phyloP scores from a whole-genome alignment of 2,888 invertebrate genomes.

The Linyphia triangularis region DNA sequence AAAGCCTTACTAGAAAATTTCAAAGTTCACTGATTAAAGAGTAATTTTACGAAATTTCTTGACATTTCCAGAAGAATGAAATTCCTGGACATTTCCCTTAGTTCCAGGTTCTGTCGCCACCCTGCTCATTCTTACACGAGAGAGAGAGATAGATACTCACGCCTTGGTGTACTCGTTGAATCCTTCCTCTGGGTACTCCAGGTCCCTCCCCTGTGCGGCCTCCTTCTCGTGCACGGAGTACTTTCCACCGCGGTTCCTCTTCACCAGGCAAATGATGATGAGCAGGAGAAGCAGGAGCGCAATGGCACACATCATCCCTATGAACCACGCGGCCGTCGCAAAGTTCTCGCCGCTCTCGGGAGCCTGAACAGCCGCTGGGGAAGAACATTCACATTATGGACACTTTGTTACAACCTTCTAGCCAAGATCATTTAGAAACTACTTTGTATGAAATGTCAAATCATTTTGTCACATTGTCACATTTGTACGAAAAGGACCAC shows the following conservation, averaged over 20 bases:
- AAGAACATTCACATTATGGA: background rate
- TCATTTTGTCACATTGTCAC: too few species aligned
- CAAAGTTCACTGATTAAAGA: too few species aligned
- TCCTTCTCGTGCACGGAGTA: slow-evolving; percentile 82
- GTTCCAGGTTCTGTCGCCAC: too few species aligned
- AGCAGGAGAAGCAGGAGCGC: slow-evolving; percentile 81
- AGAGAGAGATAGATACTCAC: slow-evolving; percentile 81
- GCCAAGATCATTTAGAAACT: too few species aligned
- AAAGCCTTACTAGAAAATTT: too few species aligned
- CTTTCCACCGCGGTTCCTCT: slow-evolving; percentile 81
- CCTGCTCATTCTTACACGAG: too few species aligned
- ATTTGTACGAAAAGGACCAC: too few species aligned
- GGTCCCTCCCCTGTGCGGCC: slow-evolving; percentile 81
- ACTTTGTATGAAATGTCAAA: too few species aligned
- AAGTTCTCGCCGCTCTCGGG: slow-evolving; percentile 78
- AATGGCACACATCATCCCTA: slow-evolving; percentile 81
- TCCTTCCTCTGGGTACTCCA: slow-evolving; percentile 81
- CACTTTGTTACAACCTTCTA: too few species aligned
- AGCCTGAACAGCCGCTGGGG: slow-evolving; percentile 69
- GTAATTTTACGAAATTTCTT: too few species aligned
- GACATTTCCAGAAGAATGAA: too few species aligned
- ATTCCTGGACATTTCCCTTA: too few species aligned
- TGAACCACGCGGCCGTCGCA: slow-evolving; percentile 80
- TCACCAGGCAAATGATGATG: slow-evolving; percentile 81
- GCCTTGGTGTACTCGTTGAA: slow-evolving; percentile 81